These are phyloP conservation scores for Emmelina monodactyla DNA, from an alignment of 2,888 invertebrate genomes.

Conservation along the genomic window DNA sequence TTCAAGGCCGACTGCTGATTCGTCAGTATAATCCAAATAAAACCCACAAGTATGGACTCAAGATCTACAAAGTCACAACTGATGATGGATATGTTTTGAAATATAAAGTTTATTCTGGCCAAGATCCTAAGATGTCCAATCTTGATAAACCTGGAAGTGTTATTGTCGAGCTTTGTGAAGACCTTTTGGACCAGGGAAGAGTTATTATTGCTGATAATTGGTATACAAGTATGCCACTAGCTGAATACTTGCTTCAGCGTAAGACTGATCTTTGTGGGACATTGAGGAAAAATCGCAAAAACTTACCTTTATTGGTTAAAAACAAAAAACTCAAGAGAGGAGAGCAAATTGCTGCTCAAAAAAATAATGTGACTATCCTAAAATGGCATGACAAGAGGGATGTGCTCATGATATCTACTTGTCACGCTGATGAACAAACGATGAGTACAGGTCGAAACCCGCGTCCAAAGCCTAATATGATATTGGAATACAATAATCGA, in stretches of 20 bases:
- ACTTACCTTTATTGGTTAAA: background rate
- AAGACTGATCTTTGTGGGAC: constrained; percentile 9
- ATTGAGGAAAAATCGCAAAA: constrained; percentile 6
- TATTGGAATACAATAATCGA: background rate
- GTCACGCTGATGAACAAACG: background rate
- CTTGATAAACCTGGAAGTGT: constrained; percentile 10
- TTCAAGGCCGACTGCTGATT: constrained; percentile 9
- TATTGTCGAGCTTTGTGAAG: constrained; percentile 11
- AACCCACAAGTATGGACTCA: no score
- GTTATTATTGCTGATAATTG: constrained; percentile 7
- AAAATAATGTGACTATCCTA: background rate
- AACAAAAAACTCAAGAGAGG: constrained; percentile 7
- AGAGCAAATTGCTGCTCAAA: constrained; percentile 4
- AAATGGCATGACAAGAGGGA: background rate
- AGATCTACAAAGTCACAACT: no score
- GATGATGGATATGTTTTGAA: no score
- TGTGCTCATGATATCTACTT: background rate
- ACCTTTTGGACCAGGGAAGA: constrained; percentile 4
- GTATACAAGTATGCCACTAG: constrained; percentile 8
- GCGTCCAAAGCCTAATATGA: background rate
- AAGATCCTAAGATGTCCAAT: constrained; percentile 11
- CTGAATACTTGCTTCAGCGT: constrained; percentile 7
- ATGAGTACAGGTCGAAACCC: constrained; percentile 8
- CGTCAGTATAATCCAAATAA: no score
- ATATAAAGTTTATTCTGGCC: no score